Base-by-base conservation (phyloP, 2,113 vertebrate genomes). In the Prolemur simus region DNA sequence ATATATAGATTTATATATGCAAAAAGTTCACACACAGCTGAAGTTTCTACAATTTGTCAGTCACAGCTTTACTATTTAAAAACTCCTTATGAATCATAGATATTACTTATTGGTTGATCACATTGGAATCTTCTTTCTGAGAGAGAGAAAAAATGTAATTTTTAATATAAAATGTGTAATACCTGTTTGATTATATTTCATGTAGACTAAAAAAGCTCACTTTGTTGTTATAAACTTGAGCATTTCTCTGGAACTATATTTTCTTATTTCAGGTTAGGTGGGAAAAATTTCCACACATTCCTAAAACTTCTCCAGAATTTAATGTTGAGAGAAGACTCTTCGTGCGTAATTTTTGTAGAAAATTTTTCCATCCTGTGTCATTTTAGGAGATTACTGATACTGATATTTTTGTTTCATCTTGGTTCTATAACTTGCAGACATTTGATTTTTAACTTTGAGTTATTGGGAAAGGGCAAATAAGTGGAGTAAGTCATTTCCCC, bases 391-490 rank as follows among this genome's bases (percentile, higher is more conserved):
- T 52, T 90, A 68, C 45, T 88, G 42, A 84, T 91, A 74, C 25
- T 71, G 23, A 88, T 68, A 11, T 54, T 60, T 93, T 88, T 78
- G 21, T 54, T 91, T 74, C 32, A 73, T 58, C n/a, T 45, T 92
- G 45, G 66, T 87, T 60, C 25, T 96, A 5, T 87, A 52, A 80
- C 27, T 93, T 93, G 42, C 34, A 89, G 27, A 83, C 13, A 29
- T 93, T 56, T 94, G 29, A 63, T 77, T 95, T 91, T 89, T 47
- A 94, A 77, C 66, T 96, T 76, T 86, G 45, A 92, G 37, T 94
- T 87, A 47, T 20, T 74, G 32, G 29, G 20, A 68, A 88, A 82
- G 32, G 6, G 89, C 63, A 89, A 52, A 63, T 91, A 82, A 87
- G 13, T 85, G 34, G 52, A 94, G 56, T 71, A 94, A 74, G 37